Base-by-base conservation (phyloP, 2,113 vertebrate species). In the Maccullochella peelii region DNA sequence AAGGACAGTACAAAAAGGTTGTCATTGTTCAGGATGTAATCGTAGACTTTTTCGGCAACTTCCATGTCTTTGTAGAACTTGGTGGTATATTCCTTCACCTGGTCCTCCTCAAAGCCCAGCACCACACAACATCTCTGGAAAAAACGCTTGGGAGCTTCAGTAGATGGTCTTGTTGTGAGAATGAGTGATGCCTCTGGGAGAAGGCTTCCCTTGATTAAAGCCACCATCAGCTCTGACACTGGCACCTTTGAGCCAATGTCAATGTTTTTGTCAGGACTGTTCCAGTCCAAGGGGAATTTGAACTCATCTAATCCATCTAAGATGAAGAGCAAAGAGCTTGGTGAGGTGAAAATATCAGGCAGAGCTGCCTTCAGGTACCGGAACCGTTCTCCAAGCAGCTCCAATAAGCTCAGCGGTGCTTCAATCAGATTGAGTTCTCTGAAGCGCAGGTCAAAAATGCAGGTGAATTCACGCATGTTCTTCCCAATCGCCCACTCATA, bases 401-500 rank as follows among this genome's bases (percentile, higher is more conserved):
- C 92, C 55, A 89, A 6, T 21, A 95, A 84, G 27, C 91, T 95
- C 27, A 93, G 33, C 0, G 87, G 87, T 1, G 30, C 58, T 14
- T 84, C 69, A 20, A 88, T 80, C 40, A 92, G 66, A 70, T 89
- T 94, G 21, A 95, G 89, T 82, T 95, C 94, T 36, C 93, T 92
- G 84, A 94, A 94, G 38, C 91, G 88, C 54, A 95, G 86, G 83
- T 94, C 87, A 61, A 95, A 84, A 30, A 94, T n/a, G 10, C 95
- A 95, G 8, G 77, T 86, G 66, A 93, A 84, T 44, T 82, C 80
- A 11, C 75, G 87, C 92, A 96, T 95, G 65, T 93, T 90, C 66
- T 80, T 92, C 9, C 94, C 95, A 3, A 95, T 90, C 0, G 95
- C 95, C 95, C 96, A 96, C 70, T 96, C 95, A 0, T 95, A 92